phyloP scores from a whole-genome alignment of 2,888 invertebrate genomes.

The Melinopterus prodromus region DNA sequence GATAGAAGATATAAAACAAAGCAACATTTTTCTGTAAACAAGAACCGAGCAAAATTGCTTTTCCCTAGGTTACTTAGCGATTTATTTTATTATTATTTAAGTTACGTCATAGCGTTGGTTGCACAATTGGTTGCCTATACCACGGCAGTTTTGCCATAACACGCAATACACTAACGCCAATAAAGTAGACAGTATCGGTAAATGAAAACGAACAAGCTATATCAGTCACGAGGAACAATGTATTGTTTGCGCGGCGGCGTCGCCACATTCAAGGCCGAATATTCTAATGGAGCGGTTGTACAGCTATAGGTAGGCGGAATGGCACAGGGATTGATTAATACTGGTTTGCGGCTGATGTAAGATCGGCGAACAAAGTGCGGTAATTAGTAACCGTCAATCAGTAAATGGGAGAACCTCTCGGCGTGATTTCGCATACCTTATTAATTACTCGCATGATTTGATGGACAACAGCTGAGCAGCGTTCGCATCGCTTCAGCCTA shows the following conservation, averaged over 20 bases:
- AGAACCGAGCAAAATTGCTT: too few relatives aligned
- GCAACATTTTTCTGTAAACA: too few relatives aligned
- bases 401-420: conserved; percentile 30
- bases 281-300: neutral
- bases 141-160: too few relatives aligned
- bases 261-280: neutral
- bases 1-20: too few relatives aligned
- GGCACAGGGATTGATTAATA: conserved; percentile 17
- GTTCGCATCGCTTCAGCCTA: neutral
- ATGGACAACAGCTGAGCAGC: neutral
- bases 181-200: neutral
- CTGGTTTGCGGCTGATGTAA: conserved; percentile 18
- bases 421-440: conserved; percentile 24
- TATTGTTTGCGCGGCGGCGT: neutral
- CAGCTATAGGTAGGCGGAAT: neutral
- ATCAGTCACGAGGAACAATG: neutral
- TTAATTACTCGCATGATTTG: conserved; percentile 18
- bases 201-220: neutral
- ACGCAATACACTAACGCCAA: neutral
- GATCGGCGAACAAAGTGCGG: conserved; percentile 30
- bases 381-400: conserved; percentile 34
- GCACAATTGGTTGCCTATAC: too few relatives aligned
- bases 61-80: too few relatives aligned
- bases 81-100: too few relatives aligned
- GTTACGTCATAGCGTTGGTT: too few relatives aligned